Base-by-base conservation (phyloP, 2,797 vertebrate species). In the Rhyacichthys aspro region DNA sequence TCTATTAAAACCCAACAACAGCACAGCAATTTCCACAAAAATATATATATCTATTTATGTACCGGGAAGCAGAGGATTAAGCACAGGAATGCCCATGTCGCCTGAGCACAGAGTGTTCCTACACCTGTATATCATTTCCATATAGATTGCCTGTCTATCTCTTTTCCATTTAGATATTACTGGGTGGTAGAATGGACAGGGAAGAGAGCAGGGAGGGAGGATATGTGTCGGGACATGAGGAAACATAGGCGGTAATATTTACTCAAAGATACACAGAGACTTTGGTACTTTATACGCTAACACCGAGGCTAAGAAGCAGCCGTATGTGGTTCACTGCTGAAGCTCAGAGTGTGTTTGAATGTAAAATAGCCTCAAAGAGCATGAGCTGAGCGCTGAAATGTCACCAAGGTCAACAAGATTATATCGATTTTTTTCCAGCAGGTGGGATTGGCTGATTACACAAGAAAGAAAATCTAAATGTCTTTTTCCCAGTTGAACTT, bases 111-210 rank as follows among this genome's bases (percentile, higher is more conserved):
- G 44, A 66, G 74, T 65, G 60, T 54, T 67, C 32, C 44, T 70
- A 78, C 65, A 88, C 78, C 78, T 76, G 72, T 87, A 73, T 72
- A 76, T 63, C 60, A 91, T 93, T 92, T 90, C 81, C 91, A 92
- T 93, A 91, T 91, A 93, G 86, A 93, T 90, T 86, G 87, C 80
- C 77, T 87, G 81, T 87, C 87, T 73, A 74, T 89, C 86, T 88
- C 23, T 15, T 90, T 91, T 93, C 85, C 82, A 90, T 91, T 91
- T 79, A 86, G 84, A 89, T 88, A 75, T 75, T 77, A 64, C 66
- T 45, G 72, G 72, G 69, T 71, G 72, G 84, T 69, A 52, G 79
- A 75, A 72, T 63, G 61, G 58, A 71, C 63, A 75, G 76, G 56
- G 56, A 67, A 67, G 72, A 47, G 44, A 74, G 54, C 33, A 60